Percentiles rank a stretch among this genome's conserved stretches.
These are phyloP conservation scores for Crenichthys baileyi DNA, from an alignment of 2,797 vertebrate species.

Conservation along the genomic window DNA sequence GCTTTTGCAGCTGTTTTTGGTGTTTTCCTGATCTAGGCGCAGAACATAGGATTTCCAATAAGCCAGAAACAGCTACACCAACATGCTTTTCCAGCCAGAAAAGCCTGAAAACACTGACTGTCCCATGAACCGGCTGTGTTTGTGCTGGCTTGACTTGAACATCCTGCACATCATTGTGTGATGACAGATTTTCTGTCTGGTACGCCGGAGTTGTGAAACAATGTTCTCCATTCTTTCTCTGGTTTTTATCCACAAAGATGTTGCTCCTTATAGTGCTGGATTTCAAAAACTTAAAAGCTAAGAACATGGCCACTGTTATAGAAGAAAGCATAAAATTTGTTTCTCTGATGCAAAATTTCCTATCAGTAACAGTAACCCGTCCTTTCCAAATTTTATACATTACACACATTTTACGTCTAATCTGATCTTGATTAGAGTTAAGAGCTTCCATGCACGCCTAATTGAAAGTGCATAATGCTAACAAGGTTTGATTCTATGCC, in stretches of 20 bases:
- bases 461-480: not conserved
- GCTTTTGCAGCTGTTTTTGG: slow-evolving; percentile 63
- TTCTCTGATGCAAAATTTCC: not conserved
- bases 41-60: slow-evolving; percentile 24
- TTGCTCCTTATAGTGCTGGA: not conserved
- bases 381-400: not conserved
- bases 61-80: slow-evolving; percentile 13
- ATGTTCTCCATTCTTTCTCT: slow-evolving; percentile 37
- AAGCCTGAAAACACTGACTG: slow-evolving; percentile 8
- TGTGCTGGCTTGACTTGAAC: slow-evolving; percentile 10
- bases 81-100: slow-evolving; percentile 2
- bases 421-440: not conserved
- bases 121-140: slow-evolving; percentile 18
- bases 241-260: slow-evolving; percentile 39
- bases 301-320: not conserved
- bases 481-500: not conserved
- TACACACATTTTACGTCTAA: not conserved
- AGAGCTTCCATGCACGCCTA: not conserved
- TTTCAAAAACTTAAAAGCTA: slow-evolving; percentile 15
- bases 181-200: slow-evolving; percentile 32
- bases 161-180: slow-evolving; percentile 21
- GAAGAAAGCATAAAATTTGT: slow-evolving; percentile 5
- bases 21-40: slow-evolving; percentile 17
- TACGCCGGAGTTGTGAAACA: slow-evolving; percentile 42
- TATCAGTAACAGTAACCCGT: not conserved